phyloP scores from a whole-genome alignment of 2,113 vertebrate genomes.

The Dasyprocta punctata region DNA sequence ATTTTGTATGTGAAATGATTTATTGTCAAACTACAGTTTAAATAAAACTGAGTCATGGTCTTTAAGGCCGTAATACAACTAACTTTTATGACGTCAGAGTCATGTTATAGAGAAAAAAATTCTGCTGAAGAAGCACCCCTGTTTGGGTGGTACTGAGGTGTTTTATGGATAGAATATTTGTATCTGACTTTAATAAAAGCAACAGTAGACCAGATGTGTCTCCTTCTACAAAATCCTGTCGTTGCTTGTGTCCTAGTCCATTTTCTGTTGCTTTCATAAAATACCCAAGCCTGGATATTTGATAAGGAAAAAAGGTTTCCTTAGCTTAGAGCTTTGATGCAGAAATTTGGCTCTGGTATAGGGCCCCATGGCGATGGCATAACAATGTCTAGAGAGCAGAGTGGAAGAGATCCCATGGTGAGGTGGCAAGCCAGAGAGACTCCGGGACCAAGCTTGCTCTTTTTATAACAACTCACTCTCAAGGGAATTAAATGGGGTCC shows the following conservation, averaged over 20 bases:
- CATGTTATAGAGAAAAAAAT: background rate
- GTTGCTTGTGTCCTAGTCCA: background rate
- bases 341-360: background rate
- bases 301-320: background rate
- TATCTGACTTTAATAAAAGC: background rate
- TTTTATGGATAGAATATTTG: background rate
- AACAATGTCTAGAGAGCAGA: background rate
- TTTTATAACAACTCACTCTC: background rate
- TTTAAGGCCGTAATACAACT: background rate
- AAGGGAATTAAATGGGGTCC: background rate
- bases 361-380: background rate
- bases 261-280: background rate
- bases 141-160: background rate
- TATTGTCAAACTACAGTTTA: background rate
- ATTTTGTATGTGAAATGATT: slow-evolving; percentile 45
- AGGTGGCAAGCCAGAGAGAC: background rate
- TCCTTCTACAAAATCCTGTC: background rate
- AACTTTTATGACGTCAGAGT: background rate
- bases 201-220: background rate
- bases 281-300: background rate
- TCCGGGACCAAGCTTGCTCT: background rate
- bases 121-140: background rate
- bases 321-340: background rate
- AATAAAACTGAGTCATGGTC: background rate
- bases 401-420: background rate